A percentile compares a stretch with the other conserved stretches of the same genome.
Evolutionary conservation across 2,113 vertebrate species (phyloP).

Genomic region (Hypomesus transpacificus): DNA sequence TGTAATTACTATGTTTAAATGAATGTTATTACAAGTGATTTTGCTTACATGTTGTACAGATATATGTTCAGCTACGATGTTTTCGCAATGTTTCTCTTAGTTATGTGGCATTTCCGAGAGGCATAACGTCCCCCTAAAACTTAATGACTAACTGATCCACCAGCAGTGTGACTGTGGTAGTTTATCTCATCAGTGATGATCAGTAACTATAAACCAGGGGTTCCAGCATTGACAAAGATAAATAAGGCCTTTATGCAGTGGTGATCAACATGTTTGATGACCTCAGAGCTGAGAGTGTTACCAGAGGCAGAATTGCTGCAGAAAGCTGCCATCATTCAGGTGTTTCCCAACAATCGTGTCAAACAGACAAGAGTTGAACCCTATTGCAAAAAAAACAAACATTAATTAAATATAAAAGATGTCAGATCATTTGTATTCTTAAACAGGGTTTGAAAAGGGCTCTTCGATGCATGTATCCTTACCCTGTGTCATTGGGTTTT

Average conservation of each 20-base stretch:
- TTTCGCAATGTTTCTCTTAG: background rate
- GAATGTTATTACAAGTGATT: background rate
- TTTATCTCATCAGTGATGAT: background rate
- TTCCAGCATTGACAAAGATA: slow-evolving; percentile 9
- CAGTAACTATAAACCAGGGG: slow-evolving; percentile 6
- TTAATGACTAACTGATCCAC: slow-evolving; percentile 5
- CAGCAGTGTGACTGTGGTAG: slow-evolving; percentile 12
- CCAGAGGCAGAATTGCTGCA: slow-evolving; percentile 1
- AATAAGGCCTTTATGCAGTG: background rate
- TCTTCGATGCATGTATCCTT: slow-evolving; percentile 1
- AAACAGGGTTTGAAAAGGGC: slow-evolving; percentile 13
- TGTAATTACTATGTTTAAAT: background rate
- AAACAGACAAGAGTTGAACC: background rate
- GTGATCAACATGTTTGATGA: slow-evolving; percentile 5
- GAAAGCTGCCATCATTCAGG: slow-evolving; percentile 2
- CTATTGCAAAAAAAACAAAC: background rate
- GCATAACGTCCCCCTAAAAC: background rate
- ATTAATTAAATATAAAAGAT: background rate
- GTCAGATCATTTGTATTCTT: background rate
- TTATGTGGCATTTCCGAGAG: background rate
- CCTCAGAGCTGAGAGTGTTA: background rate
- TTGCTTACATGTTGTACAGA: background rate
- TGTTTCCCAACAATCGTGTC: slow-evolving; percentile 3
- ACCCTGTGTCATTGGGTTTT: slow-evolving; percentile 3
- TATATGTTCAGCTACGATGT: slow-evolving; percentile 1